Base-by-base conservation (phyloP, 92 coral and sea anemone species). In the Parazoanthus atlanticus region DNA sequence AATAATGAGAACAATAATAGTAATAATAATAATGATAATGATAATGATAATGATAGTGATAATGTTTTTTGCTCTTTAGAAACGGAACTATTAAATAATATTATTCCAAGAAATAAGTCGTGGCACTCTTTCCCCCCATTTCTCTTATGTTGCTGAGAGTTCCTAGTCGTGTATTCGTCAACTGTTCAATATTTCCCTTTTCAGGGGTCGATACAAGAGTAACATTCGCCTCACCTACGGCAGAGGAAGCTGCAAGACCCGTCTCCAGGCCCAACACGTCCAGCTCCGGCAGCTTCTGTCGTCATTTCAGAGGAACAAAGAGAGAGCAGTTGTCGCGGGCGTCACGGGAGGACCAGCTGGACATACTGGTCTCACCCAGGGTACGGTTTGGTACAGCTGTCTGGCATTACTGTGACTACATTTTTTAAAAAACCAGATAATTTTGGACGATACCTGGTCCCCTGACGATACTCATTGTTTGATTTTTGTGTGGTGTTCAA, bases 321-420 rank as follows among this genome's bases (percentile, higher is more conserved):
- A 88, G 92, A 69, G 92, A 93, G 82, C 94, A 93, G 70, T 64
- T 95, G n/a, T 95, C 98, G 36, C 89, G 94, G 41, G 76, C 88
- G 86, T 95, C 98, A 56, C 88, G 89, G 64, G 77, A 81, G 41
- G 89, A 86, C 17, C 95, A 90, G 6, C 88, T 84, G 49, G 92
- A 93, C 76, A 95, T 95, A 58, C 91, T 95, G 77, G 98, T 95
- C 9, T 86, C 98, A 34, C 95, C 96, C 46, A 85, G 96, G 93
- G 98, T 95, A 89, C 31, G 38, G 69, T 6, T 23, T 61, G 8
- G 8, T 61, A 0, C n/a, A 61, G 69, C 10, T 61, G 28, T 61
- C 8, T 19, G 69, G n/a, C 8, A 21, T 61, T 25, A 9, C 69
- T 23, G 69, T 19, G 26, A 9, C 49, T 7, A 11, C 12, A 46